These are phyloP conservation scores for Pituophis catenifer DNA, from an alignment of 2,113 vertebrate genomes.

Conservation along the genomic window DNA sequence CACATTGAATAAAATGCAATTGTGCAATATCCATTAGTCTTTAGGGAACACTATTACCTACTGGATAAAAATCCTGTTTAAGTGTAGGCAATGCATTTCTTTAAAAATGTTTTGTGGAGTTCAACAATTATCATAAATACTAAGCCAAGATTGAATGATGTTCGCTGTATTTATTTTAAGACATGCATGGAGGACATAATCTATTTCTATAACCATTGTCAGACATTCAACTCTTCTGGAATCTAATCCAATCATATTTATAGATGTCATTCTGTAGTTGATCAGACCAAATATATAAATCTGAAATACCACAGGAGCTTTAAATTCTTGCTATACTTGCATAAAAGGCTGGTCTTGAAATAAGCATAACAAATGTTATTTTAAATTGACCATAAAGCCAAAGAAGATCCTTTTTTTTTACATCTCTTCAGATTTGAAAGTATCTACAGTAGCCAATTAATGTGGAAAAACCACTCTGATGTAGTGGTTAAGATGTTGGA, in stretches of 20 bases:
- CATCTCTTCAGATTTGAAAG: background rate
- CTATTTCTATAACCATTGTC: background rate
- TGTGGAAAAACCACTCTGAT: background rate
- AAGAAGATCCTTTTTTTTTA: background rate
- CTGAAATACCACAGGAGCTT: background rate
- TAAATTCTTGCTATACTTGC: background rate
- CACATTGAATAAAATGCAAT: background rate
- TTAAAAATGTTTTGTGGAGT: background rate
- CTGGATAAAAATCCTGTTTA: background rate
- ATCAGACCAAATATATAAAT: background rate
- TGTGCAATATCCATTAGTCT: background rate
- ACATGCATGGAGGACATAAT: background rate
- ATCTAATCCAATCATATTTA: background rate
- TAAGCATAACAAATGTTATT: background rate
- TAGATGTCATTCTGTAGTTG: background rate
- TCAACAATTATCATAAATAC: background rate
- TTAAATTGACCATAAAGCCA: background rate
- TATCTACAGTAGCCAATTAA: background rate
- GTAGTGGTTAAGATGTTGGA: background rate
- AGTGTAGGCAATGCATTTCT: background rate
- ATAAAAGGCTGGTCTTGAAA: background rate
- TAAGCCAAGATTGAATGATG: background rate
- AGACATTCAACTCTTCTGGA: background rate
- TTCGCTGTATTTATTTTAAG: background rate
- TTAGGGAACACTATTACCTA: background rate